Base-by-base conservation (phyloP, 2,797 vertebrate species). In the Aldrovandia affinis region DNA sequence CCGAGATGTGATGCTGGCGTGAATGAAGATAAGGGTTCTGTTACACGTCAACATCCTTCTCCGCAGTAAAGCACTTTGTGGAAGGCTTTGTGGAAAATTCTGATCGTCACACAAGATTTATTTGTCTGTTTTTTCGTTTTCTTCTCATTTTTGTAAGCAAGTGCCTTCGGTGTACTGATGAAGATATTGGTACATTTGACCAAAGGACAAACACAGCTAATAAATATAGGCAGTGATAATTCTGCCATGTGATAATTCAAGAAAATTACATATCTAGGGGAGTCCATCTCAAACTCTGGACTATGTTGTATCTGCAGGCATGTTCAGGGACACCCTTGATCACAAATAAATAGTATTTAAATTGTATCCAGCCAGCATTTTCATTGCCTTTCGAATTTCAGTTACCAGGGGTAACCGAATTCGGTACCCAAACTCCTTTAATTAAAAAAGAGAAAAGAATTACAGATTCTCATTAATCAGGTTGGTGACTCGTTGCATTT, bases 131-230 rank as follows among this genome's bases (percentile, higher is more conserved):
- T 44, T 20, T 20, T 39, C 28, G 9, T 54, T 79, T n/a, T n/a
- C n/a, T n/a, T n/a, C n/a, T n/a, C n/a, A n/a, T 73, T 73, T 81
- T 18, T 20, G 8, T n/a, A 78, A 30, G n/a, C 50, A 73, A 75
- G 33, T 55, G 78, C 36, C 73, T 52, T 22, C 33, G 36, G 28
- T 44, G 9, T 20, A 77, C 10, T 36, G 18, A 28, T n/a, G 39
- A 61, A n/a, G n/a, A 63, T 78, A 28, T 42, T 61, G 54, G 30
- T 57, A 20, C 12, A 20, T 39, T 28, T 42, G 36, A 78, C n/a
- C 6, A 65, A 28, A 22, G 63, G n/a, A 8, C 22, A 5, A 18
- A 57, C 12, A 73, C 75, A 28, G 75, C n/a, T 30, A 52, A 22
- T 47, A 30, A 57, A 61, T 39, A 22, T 36, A 57, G 50, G 33